These are phyloP conservation scores for Hymenopus coronatus DNA, from an alignment of 2,888 invertebrate genomes.

Conservation along the genomic window DNA sequence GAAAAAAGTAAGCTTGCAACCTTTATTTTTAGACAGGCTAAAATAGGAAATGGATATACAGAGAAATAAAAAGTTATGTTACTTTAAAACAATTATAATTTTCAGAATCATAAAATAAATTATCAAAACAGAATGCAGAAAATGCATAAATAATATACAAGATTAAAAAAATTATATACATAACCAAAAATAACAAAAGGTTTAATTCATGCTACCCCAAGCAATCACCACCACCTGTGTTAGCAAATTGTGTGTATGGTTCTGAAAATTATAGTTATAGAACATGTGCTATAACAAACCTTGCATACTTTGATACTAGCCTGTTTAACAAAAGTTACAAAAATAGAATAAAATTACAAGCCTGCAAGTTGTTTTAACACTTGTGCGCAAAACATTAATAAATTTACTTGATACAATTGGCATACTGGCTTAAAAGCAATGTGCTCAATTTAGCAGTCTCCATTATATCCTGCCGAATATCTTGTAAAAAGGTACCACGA, in stretches of 20 bases:
- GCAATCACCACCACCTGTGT: not conserved
- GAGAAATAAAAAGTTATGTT: not conserved
- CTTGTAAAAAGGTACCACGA: not conserved
- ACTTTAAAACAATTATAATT: not conserved
- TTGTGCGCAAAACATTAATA: not conserved
- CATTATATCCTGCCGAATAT: not conserved
- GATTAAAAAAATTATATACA: not conserved
- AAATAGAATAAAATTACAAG: not conserved
- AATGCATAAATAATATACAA: not conserved
- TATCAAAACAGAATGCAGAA: not conserved
- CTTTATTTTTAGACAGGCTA: not conserved
- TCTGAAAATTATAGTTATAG: not conserved
- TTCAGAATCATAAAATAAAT: not conserved
- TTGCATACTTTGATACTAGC: not conserved
- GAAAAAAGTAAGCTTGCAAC: no score
- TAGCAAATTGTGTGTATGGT: not conserved
- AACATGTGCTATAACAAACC: not conserved
- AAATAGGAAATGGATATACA: not conserved
- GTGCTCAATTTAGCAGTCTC: not conserved
- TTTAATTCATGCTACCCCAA: not conserved
- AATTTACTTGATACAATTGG: not conserved
- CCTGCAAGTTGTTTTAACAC: not conserved
- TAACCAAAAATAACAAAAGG: not conserved
- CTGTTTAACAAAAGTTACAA: not conserved
- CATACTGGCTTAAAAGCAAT: not conserved